Evolutionary conservation across 2,113 vertebrate genomes (phyloP), one percentile per base, ranked within the genome.

Genomic region (Microcebus lehilahytsara): DNA sequence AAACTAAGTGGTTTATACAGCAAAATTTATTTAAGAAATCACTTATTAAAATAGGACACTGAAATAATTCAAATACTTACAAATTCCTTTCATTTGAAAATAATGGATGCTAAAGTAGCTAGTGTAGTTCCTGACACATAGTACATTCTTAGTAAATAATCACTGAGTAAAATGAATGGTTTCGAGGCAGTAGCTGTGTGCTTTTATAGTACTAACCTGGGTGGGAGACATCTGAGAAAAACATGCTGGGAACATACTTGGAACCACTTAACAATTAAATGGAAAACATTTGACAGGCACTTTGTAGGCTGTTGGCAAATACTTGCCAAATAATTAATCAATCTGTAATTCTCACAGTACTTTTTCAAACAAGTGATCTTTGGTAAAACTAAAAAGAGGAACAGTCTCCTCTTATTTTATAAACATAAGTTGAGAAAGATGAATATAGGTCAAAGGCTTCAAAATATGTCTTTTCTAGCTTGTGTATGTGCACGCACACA

Each of bases 361-460:
- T 75, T 89, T 87, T 96, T 71, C 72, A 85, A 81, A 60, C 3
- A 62, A 51, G 32, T 85, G 67, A 88, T 40, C 53, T 89, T 93
- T 79, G 49, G 53, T 49, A 25, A 60, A 72, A 64, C 22, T 46
- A 56, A 83, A 66, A 23, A 75, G 88, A 49, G 16, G 10, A 90
- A 60, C 1, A 42, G 67, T 92, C 53, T 74, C 13, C 30, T 60
- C 56, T 85, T 58, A 74, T 89, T 94, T 95, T 96, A 32, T 95
- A 51, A 86, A 56, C 34, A 91, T 2, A 77, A 22, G 58, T 12
- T 81, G 42, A 11, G 40, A 91, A 40, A 89, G 75, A 87, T 62
- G 16, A 62, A 42, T 89, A 8, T 64, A 20, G 22, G 37, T 71
- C 69, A 84, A 17, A 83, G 34, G 40, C 60, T 96, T 81, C 64